Base-by-base conservation (phyloP, 2,113 vertebrate species). In the Hymenochirus boettgeri region DNA sequence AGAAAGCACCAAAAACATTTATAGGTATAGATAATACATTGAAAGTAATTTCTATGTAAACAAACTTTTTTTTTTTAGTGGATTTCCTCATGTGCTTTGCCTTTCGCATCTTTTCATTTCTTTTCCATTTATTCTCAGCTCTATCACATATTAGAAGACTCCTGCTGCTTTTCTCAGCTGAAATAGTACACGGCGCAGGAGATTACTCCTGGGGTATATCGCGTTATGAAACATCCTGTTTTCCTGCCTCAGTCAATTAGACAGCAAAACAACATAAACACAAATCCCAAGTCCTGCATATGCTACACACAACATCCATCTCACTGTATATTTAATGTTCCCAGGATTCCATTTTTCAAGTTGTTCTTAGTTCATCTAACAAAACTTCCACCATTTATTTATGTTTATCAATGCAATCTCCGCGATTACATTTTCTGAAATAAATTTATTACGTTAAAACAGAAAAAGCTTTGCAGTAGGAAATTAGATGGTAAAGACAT, bases 111-210 rank as follows among this genome's bases (percentile, higher is more conserved):
- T n/a, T 21, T 51, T 48, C 22, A 19, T 52, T 53, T 69, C 27
- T 57, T 10, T 26, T 2, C 23, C 21, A 33, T 22, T 51, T 42
- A 58, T 45, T 35, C 48, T 26, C 21, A 48, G 65, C 48, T 21
- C 47, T 17, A 45, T n/a, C 29, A 22, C 19, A 60, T 45, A 69
- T 35, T 48, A 52, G 31, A 58, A 25, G 51, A 45, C 56, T 42
- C 65, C 51, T 42, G 25, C 47, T 31, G 65, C 65, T 69, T 69
- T 60, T 69, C 59, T 60, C 56, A 69, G 65, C 65, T 69, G 65
- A 26, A 69, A 69, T 52, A 60, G 65, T 57, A 42, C 65, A 53
- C 24, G 22, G 35, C 10, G 46, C 56, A 58, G 5, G 47, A n/a
- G 55, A 31, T 29, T 53, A 18, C 47, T 60, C 63, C 18, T 42